Evolutionary conservation across 2,888 invertebrate species (phyloP).

Genomic region (Cactoblastis cactorum): DNA sequence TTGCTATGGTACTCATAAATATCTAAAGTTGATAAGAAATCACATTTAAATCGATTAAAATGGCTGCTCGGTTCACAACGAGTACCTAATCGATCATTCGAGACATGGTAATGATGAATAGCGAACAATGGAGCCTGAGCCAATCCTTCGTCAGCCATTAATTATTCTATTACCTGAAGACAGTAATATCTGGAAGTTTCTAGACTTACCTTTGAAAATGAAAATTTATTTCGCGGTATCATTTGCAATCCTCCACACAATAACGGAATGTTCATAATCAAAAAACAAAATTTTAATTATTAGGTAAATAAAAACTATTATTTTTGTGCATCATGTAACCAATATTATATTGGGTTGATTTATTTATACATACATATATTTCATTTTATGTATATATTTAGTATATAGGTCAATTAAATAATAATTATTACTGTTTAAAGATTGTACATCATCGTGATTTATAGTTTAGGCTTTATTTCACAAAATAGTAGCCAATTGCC

Average conservation of each 20-base stretch:
- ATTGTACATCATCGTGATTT: not conserved
- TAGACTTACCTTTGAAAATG: too few species aligned
- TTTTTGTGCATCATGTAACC: too few species aligned
- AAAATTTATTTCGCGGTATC: too few species aligned
- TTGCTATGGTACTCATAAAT: not conserved
- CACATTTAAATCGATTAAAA: not conserved
- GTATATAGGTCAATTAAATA: too few species aligned
- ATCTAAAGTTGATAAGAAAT: not conserved
- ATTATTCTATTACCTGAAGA: conserved; percentile 17
- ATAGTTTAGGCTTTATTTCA: not conserved
- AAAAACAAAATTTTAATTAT: too few species aligned
- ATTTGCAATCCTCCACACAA: too few species aligned
- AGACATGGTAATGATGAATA: conserved; percentile 21
- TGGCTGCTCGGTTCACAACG: conserved; percentile 6
- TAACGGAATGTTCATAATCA: too few species aligned
- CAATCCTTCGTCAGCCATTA: conserved; percentile 16
- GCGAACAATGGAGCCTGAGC: conserved; percentile 17
- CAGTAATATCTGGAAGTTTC: not conserved
- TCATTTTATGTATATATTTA: too few species aligned
- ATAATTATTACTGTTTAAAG: too few species aligned
- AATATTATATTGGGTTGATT: too few species aligned
- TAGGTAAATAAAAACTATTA: too few species aligned
- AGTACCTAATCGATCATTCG: conserved; percentile 20
- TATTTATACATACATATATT: too few species aligned
- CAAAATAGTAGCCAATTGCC: conserved; percentile 22